These are phyloP conservation scores for Nomada goodeniana DNA, from an alignment of 2,888 invertebrate species.

Conservation along the genomic window DNA sequence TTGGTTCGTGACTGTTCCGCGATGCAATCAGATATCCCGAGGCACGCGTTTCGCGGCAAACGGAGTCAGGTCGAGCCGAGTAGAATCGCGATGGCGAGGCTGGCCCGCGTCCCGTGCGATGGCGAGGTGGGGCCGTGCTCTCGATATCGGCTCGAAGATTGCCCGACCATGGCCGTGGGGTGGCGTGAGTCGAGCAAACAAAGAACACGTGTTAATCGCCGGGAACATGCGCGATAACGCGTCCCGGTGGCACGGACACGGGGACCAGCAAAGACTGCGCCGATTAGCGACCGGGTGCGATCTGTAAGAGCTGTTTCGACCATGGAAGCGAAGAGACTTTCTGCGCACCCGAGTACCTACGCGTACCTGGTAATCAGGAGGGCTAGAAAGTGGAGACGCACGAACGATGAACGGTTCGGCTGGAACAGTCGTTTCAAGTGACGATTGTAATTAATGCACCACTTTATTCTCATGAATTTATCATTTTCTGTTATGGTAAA, in stretches of 20 bases:
- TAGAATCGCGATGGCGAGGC: neutral
- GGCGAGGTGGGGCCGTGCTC: too few species aligned
- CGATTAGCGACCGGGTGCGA: too few species aligned
- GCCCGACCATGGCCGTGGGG: conserved; percentile 15
- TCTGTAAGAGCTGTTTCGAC: too few species aligned
- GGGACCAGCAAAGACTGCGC: too few species aligned
- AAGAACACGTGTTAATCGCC: conserved; percentile 70
- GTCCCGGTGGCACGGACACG: neutral
- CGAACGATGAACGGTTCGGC: too few species aligned
- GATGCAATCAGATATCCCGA: conserved; percentile 61
- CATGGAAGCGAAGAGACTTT: too few species aligned
- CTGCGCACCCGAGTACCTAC: too few species aligned
- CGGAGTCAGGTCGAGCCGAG: neutral
- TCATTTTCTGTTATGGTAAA: conserved; percentile 48
- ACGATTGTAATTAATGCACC: conserved; percentile 42
- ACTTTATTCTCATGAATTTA: conserved; percentile 39
- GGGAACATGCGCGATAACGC: conserved; percentile 68
- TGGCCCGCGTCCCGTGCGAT: conserved; percentile 18
- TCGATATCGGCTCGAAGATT: conserved; percentile 66
- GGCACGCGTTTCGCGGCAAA: conserved; percentile 44
- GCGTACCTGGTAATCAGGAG: too few species aligned
- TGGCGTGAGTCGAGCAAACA: neutral
- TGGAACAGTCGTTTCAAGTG: conserved; percentile 9
- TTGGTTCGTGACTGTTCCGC: conserved; percentile 63
- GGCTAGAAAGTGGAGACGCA: too few species aligned